phyloP scores from a whole-genome alignment of 2,888 invertebrate species.

The Cetonia aurata region DNA sequence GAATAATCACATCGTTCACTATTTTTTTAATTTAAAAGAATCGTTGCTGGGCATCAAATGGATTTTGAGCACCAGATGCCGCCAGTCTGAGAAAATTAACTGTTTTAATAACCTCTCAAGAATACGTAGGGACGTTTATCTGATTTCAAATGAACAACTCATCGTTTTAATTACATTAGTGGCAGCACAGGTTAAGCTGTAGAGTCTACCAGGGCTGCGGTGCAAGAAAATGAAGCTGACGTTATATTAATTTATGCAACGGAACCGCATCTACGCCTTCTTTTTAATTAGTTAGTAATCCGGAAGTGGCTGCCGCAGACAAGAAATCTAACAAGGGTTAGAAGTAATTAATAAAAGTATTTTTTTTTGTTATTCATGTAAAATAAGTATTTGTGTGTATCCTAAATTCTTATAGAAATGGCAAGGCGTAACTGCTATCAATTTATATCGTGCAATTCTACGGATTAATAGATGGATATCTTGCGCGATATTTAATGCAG shows the following conservation, averaged over 20 bases:
- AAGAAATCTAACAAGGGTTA: background rate
- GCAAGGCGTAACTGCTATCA: background rate
- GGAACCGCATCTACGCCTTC: slow-evolving; percentile 5
- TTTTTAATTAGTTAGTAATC: slow-evolving; percentile 34
- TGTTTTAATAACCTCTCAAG: no score
- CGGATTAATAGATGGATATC: background rate
- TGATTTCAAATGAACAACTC: slow-evolving; percentile 44
- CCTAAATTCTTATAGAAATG: no score
- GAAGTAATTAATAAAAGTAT: no score
- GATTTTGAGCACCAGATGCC: no score
- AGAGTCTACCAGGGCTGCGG: no score
- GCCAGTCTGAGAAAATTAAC: no score
- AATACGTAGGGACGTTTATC: slow-evolving; percentile 23
- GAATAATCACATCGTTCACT: no score
- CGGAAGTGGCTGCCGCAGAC: slow-evolving; percentile 26
- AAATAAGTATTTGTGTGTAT: background rate
- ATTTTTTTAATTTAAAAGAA: no score
- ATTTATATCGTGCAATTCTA: background rate
- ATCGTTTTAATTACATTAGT: slow-evolving; percentile 44
- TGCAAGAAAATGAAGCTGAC: slow-evolving; percentile 8
- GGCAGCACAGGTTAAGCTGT: background rate
- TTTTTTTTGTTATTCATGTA: background rate
- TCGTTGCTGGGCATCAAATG: no score
- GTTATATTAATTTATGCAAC: background rate
- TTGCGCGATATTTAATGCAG: background rate